phyloP scores from a whole-genome alignment of 2,113 vertebrate species.

The Anhinga rufa region DNA sequence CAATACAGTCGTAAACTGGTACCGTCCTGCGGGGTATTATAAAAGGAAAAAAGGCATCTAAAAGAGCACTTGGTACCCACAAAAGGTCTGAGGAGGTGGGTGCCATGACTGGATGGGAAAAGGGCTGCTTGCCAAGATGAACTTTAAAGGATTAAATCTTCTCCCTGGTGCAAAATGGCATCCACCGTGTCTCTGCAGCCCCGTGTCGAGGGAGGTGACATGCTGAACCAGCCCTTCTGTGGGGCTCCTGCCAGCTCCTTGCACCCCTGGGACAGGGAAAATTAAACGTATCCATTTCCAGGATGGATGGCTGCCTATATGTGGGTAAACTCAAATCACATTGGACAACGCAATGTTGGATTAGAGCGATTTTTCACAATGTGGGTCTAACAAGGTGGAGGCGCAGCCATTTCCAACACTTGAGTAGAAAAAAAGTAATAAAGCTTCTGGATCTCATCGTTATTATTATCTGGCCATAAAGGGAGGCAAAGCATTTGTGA shows the following conservation, averaged over 20 bases:
- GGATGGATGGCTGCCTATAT: background rate
- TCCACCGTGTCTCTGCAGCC: accelerated
- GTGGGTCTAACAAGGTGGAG: background rate
- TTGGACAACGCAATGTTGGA: background rate
- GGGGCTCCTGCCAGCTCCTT: background rate
- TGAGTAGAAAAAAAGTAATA: background rate
- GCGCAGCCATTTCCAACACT: background rate
- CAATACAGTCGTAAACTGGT: background rate
- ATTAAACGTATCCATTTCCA: background rate
- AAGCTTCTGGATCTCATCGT: background rate
- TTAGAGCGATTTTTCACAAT: background rate
- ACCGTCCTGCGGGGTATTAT: background rate
- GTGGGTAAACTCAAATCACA: background rate
- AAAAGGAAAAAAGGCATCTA: background rate
- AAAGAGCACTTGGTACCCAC: background rate
- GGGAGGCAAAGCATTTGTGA: background rate
- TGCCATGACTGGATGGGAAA: background rate
- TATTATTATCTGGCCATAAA: background rate
- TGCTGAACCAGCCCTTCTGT: background rate
- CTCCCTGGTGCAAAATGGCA: background rate
- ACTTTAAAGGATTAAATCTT: background rate
- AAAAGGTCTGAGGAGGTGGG: background rate
- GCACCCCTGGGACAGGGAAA: background rate
- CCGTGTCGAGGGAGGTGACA: accelerated
- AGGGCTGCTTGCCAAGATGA: background rate